Evolutionary conservation across 1,140 invertebrate genomes (phyloP).

Genomic region (Atta texana): DNA sequence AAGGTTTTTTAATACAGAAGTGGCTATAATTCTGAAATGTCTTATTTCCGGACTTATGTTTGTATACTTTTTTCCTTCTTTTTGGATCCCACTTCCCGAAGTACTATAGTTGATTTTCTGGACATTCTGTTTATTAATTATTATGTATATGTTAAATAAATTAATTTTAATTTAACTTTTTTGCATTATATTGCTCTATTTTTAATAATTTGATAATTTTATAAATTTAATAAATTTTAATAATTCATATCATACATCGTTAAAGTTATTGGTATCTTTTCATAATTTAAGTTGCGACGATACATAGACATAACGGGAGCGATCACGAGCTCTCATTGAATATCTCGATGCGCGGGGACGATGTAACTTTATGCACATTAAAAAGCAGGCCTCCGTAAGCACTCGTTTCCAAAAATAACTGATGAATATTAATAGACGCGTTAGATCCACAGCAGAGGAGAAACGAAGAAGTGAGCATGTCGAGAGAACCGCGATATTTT

Average conservation of each 20-base stretch:
- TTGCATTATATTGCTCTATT: neutral
- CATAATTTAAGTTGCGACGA: neutral
- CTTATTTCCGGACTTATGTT: no score
- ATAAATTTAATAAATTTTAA: neutral
- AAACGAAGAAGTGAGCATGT: slow-evolving; percentile 8
- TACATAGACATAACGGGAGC: neutral
- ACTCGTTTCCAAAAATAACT: slow-evolving; percentile 80
- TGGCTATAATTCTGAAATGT: no score
- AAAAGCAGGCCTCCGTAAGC: slow-evolving; percentile 72
- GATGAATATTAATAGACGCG: slow-evolving; percentile 82
- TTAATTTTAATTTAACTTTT: neutral
- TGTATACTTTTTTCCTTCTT: no score
- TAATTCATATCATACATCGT: neutral
- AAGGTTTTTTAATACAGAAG: no score
- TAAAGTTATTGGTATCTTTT: neutral
- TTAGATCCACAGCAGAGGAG: slow-evolving; percentile 53
- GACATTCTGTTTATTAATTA: no score
- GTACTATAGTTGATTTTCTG: no score
- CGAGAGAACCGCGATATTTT: slow-evolving; percentile 80
- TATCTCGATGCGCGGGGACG: slow-evolving; percentile 5
- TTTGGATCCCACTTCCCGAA: no score
- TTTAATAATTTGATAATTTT: neutral
- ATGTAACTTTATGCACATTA: slow-evolving; percentile 38
- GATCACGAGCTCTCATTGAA: neutral
- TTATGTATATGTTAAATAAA: neutral